A percentile compares a stretch with the other conserved stretches of the same genome.
Conservation (phyloP, 2,797 vertebrate genomes). For the Onychomys torridus region DNA sequence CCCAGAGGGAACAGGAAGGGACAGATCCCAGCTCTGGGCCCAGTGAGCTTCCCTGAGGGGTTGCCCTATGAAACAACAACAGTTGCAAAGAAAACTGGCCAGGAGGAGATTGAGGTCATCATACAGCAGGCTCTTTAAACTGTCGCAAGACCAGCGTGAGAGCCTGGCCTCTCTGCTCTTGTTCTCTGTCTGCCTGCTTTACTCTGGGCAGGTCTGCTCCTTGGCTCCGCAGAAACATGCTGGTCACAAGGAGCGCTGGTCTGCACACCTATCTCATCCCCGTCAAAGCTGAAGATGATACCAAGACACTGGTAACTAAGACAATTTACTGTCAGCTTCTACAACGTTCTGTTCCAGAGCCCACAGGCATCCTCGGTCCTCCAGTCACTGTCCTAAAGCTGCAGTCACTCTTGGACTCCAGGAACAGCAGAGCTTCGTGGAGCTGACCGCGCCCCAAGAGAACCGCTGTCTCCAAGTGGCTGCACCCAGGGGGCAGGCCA, state of each 20-base stretch:
- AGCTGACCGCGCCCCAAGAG: background rate
- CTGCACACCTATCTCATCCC: background rate
- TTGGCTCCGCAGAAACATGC: background rate
- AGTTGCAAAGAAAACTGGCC: background rate
- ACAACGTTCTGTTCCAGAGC: background rate
- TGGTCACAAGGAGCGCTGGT: too few species aligned
- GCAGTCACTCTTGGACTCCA: background rate
- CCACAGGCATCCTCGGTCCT: background rate
- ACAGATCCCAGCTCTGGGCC: too few species aligned
- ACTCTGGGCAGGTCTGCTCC: background rate
- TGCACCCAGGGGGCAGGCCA: accelerated
- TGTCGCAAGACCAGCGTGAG: background rate
- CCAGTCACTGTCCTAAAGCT: background rate
- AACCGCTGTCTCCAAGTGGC: background rate
- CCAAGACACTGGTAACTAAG: background rate
- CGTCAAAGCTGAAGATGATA: background rate
- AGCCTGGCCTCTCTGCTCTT: background rate
- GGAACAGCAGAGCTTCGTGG: background rate
- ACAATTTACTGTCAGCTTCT: background rate
- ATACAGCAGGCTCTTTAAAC: background rate
- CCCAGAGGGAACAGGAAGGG: background rate
- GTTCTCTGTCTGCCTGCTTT: background rate
- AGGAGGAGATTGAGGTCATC: background rate
- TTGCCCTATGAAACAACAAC: background rate
- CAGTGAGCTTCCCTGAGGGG: background rate